A percentile compares a stretch with the other conserved stretches of the same genome.
These are phyloP conservation scores for Thamnophis sirtalis DNA, from an alignment of 2,113 vertebrate genomes.

Conservation along the genomic window DNA sequence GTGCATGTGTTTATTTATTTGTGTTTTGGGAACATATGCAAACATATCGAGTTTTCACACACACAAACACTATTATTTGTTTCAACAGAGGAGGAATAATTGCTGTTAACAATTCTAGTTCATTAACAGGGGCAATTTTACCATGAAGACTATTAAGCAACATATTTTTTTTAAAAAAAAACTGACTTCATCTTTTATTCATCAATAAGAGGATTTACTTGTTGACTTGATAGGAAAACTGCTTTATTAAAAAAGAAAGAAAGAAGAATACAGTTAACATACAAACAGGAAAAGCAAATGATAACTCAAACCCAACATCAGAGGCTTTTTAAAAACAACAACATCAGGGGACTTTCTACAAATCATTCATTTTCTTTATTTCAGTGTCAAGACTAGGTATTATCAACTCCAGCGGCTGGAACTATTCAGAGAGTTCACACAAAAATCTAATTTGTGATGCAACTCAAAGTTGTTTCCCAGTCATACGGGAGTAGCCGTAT, in stretches of 20 bases:
- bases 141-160: conserved; percentile 46
- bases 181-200: conserved; percentile 53
- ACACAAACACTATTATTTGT: conserved; percentile 42
- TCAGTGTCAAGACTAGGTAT: background rate
- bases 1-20: conserved; percentile 37
- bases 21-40: conserved; percentile 37
- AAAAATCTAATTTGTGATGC: background rate
- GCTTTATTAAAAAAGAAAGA: conserved; percentile 22
- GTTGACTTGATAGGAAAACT: conserved; percentile 26
- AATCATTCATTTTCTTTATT: background rate
- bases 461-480: background rate
- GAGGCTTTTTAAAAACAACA: conserved; percentile 19
- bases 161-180: conserved; percentile 30
- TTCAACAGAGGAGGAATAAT: conserved; percentile 35
- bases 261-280: conserved; percentile 22
- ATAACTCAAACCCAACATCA: conserved; percentile 30
- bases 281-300: conserved; percentile 27
- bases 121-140: conserved; percentile 51
- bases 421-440: background rate
- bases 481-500: background rate
- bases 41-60: conserved; percentile 35
- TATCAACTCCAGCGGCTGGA: background rate
- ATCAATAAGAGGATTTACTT: conserved; percentile 51
- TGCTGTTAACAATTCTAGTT: conserved; percentile 54
- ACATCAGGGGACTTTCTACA: background rate